A percentile compares a stretch with the other conserved stretches of the same genome.
These are phyloP conservation scores for Eriocheir sinensis DNA, from an alignment of 1,140 invertebrate genomes.

Conservation along the genomic window DNA sequence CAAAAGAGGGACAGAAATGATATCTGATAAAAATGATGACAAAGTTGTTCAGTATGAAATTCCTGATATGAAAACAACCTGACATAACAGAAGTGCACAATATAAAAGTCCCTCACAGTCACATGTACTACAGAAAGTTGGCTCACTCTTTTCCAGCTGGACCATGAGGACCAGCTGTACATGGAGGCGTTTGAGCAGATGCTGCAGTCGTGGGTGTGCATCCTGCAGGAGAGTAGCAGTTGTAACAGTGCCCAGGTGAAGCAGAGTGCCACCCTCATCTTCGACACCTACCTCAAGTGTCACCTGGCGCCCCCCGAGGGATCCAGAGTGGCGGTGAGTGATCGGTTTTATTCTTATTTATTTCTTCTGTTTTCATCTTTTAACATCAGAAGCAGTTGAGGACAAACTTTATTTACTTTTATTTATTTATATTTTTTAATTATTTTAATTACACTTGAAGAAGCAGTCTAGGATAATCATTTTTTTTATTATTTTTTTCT, in stretches of 20 bases:
- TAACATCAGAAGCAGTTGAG: too few relatives aligned
- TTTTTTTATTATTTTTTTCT: too few relatives aligned
- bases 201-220: constrained; percentile 89
- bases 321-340: constrained; percentile 84
- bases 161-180: constrained; percentile 87
- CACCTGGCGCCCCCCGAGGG: constrained; percentile 92
- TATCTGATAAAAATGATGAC: too few relatives aligned
- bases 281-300: constrained; percentile 91
- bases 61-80: too few relatives aligned
- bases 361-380: not conserved
- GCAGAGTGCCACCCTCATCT: constrained; percentile 84
- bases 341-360: not conserved
- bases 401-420: too few relatives aligned
- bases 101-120: too few relatives aligned
- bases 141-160: constrained; percentile 80
- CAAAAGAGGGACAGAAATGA: too few relatives aligned
- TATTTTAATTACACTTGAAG: too few relatives aligned
- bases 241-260: constrained; percentile 79
- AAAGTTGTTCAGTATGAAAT: too few relatives aligned
- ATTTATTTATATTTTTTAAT: not conserved
- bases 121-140: too few relatives aligned
- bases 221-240: constrained; percentile 84
- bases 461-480: too few relatives aligned
- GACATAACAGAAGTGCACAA: too few relatives aligned
- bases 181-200: constrained; percentile 91